Evolutionary conservation across 2,797 vertebrate species (phyloP).

Genomic region (Enteromius thamalakanensis): DNA sequence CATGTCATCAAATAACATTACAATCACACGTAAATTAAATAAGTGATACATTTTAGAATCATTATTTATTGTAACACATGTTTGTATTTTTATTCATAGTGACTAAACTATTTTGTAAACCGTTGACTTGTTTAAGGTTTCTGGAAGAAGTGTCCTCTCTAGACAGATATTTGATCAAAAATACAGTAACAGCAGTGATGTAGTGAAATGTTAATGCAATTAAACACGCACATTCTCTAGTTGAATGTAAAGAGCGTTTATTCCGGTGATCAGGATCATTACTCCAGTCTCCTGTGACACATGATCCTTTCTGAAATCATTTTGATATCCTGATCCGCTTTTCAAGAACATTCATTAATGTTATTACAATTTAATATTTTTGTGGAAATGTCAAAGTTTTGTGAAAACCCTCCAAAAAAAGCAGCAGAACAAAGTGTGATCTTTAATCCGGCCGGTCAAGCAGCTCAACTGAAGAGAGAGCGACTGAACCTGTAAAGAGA

Average conservation of each 20-base stretch:
- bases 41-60: neutral
- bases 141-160: neutral
- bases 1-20: neutral
- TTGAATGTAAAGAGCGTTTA: neutral
- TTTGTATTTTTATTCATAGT: neutral
- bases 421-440: neutral
- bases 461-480: neutral
- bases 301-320: neutral
- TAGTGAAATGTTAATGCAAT: neutral
- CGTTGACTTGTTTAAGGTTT: neutral
- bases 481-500: neutral
- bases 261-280: neutral
- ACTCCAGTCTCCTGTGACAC: neutral
- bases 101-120: too few species aligned
- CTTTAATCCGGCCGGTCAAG: neutral
- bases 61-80: too few species aligned
- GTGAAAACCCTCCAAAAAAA: neutral
- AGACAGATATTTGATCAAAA: neutral
- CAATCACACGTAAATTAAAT: too few species aligned
- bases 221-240: neutral
- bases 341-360: neutral
- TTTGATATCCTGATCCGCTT: neutral
- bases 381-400: neutral
- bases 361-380: neutral
- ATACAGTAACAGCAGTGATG: neutral